phyloP scores from a whole-genome alignment of 1,140 invertebrate species.

The Mycetomoellerius zeteki region DNA sequence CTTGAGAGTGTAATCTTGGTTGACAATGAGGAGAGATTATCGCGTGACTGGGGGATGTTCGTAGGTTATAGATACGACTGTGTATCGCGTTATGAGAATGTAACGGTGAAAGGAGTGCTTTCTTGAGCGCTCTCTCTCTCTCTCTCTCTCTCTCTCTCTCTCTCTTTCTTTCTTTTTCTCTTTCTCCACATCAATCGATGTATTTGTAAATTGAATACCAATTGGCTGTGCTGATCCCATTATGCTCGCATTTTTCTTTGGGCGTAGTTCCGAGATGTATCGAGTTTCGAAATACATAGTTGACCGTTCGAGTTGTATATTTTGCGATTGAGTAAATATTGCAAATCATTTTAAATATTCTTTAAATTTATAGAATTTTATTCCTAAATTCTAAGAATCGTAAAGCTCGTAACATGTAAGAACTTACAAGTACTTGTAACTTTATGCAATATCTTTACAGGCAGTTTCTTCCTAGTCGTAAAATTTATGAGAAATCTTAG shows the following conservation, averaged over 20 bases:
- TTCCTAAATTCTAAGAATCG: too few relatives aligned
- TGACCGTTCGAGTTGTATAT: background rate
- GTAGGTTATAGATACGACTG: slow-evolving; percentile 4
- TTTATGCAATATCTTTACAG: too few relatives aligned
- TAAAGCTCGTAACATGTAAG: too few relatives aligned
- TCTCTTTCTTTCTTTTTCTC: background rate
- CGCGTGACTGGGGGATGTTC: background rate
- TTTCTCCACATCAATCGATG: background rate
- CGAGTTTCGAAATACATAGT: slow-evolving; percentile 23
- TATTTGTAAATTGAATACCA: slow-evolving; percentile 47
- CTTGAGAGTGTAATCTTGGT: slow-evolving; percentile 58
- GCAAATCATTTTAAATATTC: too few relatives aligned
- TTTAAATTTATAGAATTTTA: too few relatives aligned
- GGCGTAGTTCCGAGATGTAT: slow-evolving; percentile 19
- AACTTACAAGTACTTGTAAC: too few relatives aligned
- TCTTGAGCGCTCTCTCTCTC: too few relatives aligned
- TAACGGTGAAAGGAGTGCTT: background rate
- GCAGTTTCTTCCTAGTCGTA: too few relatives aligned
- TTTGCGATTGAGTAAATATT: slow-evolving; percentile 22
- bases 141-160: background rate
- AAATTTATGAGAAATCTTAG: too few relatives aligned
- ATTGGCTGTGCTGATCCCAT: background rate
- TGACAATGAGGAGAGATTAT: slow-evolving; percentile 59
- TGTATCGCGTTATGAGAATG: slow-evolving; percentile 29
- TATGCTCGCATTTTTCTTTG: background rate